These are phyloP conservation scores for Zaprionus nigranus DNA, from an alignment of 1,140 invertebrate genomes.

Conservation along the genomic window DNA sequence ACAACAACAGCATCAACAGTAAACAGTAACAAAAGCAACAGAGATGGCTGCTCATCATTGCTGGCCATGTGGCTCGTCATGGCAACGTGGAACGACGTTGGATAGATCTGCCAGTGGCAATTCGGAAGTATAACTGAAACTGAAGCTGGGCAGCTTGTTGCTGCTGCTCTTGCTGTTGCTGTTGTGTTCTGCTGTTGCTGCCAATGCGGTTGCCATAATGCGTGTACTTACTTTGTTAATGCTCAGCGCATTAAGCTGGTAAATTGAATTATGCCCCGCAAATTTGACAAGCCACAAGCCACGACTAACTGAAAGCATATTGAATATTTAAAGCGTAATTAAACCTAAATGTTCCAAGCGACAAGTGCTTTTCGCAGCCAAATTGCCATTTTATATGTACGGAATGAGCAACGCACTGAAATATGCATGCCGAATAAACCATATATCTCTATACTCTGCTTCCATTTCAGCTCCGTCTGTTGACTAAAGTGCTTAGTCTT, in stretches of 20 bases:
- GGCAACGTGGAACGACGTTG: constrained; percentile 12
- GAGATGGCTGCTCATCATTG: constrained; percentile 13
- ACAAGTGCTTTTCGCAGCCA: constrained; percentile 14
- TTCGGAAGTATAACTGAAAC: constrained; percentile 40
- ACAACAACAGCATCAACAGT: background rate
- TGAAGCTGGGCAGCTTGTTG: constrained; percentile 16
- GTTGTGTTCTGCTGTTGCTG: background rate
- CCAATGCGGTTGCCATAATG: constrained; percentile 70
- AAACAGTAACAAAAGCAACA: constrained; percentile 5
- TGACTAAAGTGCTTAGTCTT: background rate
- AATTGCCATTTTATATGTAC: constrained; percentile 6
- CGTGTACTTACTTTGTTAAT: constrained; percentile 80
- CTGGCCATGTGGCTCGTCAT: constrained; percentile 9
- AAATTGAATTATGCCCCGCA: constrained; percentile 70
- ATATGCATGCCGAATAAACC: background rate
- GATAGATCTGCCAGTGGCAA: constrained; percentile 28
- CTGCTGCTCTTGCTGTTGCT: background rate
- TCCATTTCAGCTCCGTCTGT: background rate
- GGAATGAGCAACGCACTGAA: background rate
- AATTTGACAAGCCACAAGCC: constrained; percentile 17
- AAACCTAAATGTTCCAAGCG: constrained; percentile 15
- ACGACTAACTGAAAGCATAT: constrained; percentile 18
- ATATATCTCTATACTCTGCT: background rate
- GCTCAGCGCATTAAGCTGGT: constrained; percentile 67
- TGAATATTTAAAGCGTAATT: constrained; percentile 24